These are phyloP conservation scores for Eleginops maclovinus DNA, from an alignment of 2,113 vertebrate species.

Conservation along the genomic window DNA sequence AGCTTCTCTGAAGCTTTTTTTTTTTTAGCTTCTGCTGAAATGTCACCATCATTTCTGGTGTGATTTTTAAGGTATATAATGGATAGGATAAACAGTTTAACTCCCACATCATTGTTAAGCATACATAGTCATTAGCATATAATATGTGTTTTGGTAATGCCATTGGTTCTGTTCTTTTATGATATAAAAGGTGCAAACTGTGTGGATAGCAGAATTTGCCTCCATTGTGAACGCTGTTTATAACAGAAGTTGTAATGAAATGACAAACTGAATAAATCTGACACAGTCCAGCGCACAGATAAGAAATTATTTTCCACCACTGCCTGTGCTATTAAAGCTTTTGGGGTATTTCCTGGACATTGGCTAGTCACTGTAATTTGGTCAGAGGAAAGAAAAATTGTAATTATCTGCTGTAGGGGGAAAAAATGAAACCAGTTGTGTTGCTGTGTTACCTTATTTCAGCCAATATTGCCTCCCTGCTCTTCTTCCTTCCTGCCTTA, in stretches of 20 bases:
- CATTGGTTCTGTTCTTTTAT: constrained; percentile 15
- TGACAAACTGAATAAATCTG: constrained; percentile 49
- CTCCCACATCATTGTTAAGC: background rate
- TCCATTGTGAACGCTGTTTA: constrained; percentile 18
- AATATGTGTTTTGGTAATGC: background rate
- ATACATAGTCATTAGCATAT: constrained; percentile 2
- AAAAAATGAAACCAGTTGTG: constrained; percentile 47
- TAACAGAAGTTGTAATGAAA: constrained; percentile 46
- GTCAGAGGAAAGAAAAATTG: constrained; percentile 39
- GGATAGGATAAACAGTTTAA: constrained; percentile 21
- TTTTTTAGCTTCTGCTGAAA: constrained; percentile 36
- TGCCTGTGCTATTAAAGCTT: constrained; percentile 51
- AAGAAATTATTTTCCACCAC: constrained; percentile 58
- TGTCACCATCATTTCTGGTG: constrained; percentile 17
- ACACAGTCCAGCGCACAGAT: constrained; percentile 54
- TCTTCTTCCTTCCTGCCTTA: constrained; percentile 35
- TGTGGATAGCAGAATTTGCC: constrained; percentile 19
- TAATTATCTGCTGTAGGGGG: constrained; percentile 52
- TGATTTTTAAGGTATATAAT: constrained; percentile 10
- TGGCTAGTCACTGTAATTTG: constrained; percentile 51
- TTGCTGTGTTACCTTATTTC: constrained; percentile 54
- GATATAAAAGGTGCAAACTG: constrained; percentile 8
- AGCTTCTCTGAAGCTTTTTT: constrained; percentile 21
- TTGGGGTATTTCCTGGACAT: constrained; percentile 62
- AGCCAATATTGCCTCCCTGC: constrained; percentile 48